Percentiles rank a stretch among this genome's conserved stretches.
Conservation (phyloP, 2,113 vertebrate genomes). For the Leucosticte australis region DNA sequence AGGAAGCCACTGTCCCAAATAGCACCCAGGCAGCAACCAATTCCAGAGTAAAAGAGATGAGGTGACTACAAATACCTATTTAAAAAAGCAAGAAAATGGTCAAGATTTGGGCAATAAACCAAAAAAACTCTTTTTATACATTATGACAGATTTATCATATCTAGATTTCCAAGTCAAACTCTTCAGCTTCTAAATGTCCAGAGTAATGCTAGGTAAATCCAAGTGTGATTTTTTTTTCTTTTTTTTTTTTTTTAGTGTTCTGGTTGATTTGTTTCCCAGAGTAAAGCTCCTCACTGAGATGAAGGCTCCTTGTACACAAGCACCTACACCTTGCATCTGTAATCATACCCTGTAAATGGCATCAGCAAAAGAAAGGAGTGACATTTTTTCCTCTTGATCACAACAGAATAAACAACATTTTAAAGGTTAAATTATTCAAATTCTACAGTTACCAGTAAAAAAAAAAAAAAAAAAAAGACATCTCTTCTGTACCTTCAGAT, state of each 20-base stretch:
- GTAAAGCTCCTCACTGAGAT: background rate
- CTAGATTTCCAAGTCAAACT: background rate
- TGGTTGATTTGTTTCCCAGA: background rate
- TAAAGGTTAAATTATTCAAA: slow-evolving; percentile 80
- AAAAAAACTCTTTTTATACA: background rate
- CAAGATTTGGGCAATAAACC: background rate
- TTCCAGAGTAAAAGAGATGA: background rate
- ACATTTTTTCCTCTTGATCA: slow-evolving; percentile 74
- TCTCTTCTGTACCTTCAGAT: slow-evolving; percentile 54
- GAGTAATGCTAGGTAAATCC: background rate
- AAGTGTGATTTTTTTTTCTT: background rate
- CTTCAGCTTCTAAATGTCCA: background rate
- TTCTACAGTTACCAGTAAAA: slow-evolving; percentile 48
- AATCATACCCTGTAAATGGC: slow-evolving; percentile 68
- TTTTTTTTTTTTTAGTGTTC: background rate
- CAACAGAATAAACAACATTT: slow-evolving; percentile 74
- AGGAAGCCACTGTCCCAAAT: fast-evolving
- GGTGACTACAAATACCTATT: background rate
- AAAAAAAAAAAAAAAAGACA: slow-evolving; percentile 26
- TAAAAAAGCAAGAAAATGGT: background rate
- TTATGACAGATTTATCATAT: background rate
- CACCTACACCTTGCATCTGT: slow-evolving; percentile 41
- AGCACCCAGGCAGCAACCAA: background rate
- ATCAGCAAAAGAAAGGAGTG: slow-evolving; percentile 70
- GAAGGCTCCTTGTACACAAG: slow-evolving; percentile 44